Conservation (phyloP, 2,888 invertebrate species). For the Clusia tigrina region DNA sequence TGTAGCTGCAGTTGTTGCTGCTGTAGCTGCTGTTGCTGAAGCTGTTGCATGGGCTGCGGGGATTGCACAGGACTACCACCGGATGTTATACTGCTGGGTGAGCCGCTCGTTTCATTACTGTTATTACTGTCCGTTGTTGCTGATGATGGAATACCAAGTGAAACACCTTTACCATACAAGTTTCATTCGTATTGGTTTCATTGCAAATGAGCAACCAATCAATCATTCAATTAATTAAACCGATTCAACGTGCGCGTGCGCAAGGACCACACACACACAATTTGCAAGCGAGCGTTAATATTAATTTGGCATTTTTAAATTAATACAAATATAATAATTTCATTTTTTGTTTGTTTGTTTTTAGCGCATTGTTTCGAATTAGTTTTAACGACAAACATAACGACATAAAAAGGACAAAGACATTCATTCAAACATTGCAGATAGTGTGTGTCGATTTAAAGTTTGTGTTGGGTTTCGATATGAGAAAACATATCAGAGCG, state of each 20-base stretch:
- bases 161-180: conserved; percentile 49
- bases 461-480: background rate
- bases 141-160: conserved; percentile 62
- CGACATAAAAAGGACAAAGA: background rate
- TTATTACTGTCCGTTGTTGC: conserved; percentile 85
- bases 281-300: conserved; percentile 4
- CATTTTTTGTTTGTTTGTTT: background rate
- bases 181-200: conserved; percentile 25
- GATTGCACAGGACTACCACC: conserved; percentile 83
- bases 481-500: conserved; percentile 32
- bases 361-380: background rate
- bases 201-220: too few species aligned
- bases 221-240: too few species aligned
- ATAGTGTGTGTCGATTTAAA: background rate
- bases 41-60: conserved; percentile 58
- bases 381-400: background rate
- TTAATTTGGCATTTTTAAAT: too few species aligned
- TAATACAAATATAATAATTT: too few species aligned
- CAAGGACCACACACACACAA: too few species aligned
- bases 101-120: conserved; percentile 81
- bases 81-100: conserved; percentile 84
- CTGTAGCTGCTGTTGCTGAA: conserved; percentile 46
- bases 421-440: background rate
- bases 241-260: background rate
- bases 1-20: conserved; percentile 32